Base-by-base conservation (phyloP, 2,888 invertebrate genomes). In the Epicampocera succincta region DNA sequence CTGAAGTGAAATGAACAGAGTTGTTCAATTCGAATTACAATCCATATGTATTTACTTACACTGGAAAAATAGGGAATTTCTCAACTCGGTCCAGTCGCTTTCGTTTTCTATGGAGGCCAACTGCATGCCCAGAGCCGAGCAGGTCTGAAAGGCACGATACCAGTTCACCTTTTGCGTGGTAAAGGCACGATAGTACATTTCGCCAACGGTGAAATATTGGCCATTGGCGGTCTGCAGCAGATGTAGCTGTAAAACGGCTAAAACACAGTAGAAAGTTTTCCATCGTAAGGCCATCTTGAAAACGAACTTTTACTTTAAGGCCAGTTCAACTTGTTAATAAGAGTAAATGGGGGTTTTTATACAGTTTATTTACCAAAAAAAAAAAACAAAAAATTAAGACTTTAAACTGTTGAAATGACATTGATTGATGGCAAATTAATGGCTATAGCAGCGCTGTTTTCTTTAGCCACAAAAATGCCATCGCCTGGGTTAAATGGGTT, bases 31-130 rank as follows among this genome's bases (percentile, higher is more conserved):
- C 19, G 29, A 12, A 58, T 19, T 1, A n/a, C n/a, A n/a, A n/a
- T n/a, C n/a, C n/a, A n/a, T n/a, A n/a, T n/a, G 8, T 13, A 33
- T 15, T 44, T 17, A 19, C 66, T 58, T 42, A 75, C 74, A 66
- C 12, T 58, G 46, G 0, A 13, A 4, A 42, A 48, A 66, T 0
- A 75, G 19, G 13, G 17, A 29, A 5, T 17, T 13, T 19, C 12
- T 66, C 9, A 75, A 29, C 0, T 8, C 40, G 1, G 3, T 42
- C 1, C 12, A 6, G 11, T 75, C 74, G 29, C 48, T 66, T n/a
- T 46, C 17, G 17, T 48, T 25, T 50, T 75, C 74, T n/a, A 75
- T 29, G 5, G 74, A 58, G 11, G 74, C 74, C 66, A 75, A 75
- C 12, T 58, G 48, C 74, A 75, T 66, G 11, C 48, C 56, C 6